Evolutionary conservation across 1,140 invertebrate genomes (phyloP).

Genomic region (Magallana angulata): DNA sequence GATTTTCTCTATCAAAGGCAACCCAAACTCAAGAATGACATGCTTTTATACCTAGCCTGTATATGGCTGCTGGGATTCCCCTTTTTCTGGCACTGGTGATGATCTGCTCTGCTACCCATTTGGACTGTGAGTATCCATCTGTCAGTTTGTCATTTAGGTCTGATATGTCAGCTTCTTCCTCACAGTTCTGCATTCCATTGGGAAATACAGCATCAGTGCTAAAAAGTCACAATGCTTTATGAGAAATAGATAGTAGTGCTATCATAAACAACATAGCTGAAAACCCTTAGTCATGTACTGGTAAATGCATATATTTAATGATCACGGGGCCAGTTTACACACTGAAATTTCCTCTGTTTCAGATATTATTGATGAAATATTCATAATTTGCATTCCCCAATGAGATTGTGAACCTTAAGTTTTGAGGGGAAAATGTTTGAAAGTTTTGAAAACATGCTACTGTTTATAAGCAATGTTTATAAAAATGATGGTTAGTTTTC

Average conservation of each 20-base stretch:
- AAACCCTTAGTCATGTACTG: no score
- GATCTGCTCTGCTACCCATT: slow-evolving; percentile 82
- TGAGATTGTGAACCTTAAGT: no score
- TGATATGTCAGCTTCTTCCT: slow-evolving; percentile 77
- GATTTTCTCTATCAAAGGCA: not conserved
- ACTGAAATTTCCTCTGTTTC: no score
- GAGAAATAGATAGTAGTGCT: no score
- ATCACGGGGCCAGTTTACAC: no score
- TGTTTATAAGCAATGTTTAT: not conserved
- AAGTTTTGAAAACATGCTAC: no score
- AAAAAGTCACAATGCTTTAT: slow-evolving; percentile 33
- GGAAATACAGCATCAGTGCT: slow-evolving; percentile 82
- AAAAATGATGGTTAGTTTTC: no score
- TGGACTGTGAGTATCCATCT: slow-evolving; percentile 81
- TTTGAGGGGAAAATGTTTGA: no score
- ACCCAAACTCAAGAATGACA: not conserved
- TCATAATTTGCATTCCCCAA: no score
- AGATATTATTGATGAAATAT: no score
- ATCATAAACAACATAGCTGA: no score
- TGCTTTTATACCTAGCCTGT: slow-evolving; percentile 79
- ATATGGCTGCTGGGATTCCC: slow-evolving; percentile 81
- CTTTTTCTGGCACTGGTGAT: slow-evolving; percentile 76
- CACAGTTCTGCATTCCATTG: slow-evolving; percentile 72
- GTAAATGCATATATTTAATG: no score
- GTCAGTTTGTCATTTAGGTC: slow-evolving; percentile 72